These are phyloP conservation scores for Neosilurus hyrtlii DNA, from an alignment of 2,797 vertebrate species.

Conservation along the genomic window DNA sequence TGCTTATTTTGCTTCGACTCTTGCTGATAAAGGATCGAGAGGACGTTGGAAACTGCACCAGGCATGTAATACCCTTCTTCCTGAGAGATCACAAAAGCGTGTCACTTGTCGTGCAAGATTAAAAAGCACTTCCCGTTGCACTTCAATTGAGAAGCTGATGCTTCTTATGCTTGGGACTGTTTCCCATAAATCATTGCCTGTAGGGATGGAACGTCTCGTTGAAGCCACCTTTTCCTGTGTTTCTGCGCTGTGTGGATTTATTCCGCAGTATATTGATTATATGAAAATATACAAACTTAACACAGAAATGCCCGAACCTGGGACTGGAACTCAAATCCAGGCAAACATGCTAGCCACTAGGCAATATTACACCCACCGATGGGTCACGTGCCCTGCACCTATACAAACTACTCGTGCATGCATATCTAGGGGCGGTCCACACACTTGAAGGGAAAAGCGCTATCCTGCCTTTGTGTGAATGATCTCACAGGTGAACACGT, in stretches of 20 bases:
- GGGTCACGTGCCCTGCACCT: no score
- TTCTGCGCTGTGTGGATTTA: background rate
- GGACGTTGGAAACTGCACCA: background rate
- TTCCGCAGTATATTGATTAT: background rate
- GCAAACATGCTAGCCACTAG: no score
- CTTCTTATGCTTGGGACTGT: background rate
- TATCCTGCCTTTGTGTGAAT: no score
- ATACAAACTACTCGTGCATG: no score
- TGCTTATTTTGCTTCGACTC: background rate
- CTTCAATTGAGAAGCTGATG: background rate
- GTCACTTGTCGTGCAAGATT: background rate
- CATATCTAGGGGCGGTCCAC: no score
- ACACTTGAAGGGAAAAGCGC: no score
- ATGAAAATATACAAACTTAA: background rate
- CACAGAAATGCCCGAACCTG: no score
- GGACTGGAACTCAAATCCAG: no score
- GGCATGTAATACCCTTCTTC: background rate
- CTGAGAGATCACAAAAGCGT: constrained; percentile 1
- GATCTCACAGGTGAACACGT: no score
- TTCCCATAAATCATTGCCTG: constrained; percentile 4
- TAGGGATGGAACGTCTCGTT: background rate
- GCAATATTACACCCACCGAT: no score
- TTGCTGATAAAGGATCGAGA: background rate
- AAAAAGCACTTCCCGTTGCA: background rate
- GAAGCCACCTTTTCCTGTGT: background rate